Evolutionary conservation across 2,888 invertebrate species (phyloP), one percentile per base, ranked within the genome.

Genomic region (Cetonia aurata): DNA sequence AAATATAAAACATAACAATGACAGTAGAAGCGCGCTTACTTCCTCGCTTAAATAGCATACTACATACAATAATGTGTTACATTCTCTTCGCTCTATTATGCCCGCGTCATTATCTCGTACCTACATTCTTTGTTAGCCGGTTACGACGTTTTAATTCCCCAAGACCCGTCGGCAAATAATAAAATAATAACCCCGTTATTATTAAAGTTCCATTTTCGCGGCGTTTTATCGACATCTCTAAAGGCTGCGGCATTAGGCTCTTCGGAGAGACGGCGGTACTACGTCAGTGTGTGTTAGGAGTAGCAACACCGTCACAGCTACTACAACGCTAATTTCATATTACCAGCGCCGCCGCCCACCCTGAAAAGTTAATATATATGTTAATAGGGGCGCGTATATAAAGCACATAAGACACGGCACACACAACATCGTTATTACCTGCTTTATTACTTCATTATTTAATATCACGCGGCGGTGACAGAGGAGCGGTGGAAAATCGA

Each of bases 291-390:
- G 62, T 12, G 13, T 33, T 6, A 15, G 13, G 6, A 41, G n/a
- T 10, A 12, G 53, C n/a, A 6, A 53, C 46, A 69, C 68, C 13
- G 4, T 1, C 25, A 25, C 3, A 25, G 31, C 8, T 48, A 4
- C 33, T 48, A 73, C 73, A 41, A 69, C 71, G 74, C 77, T 77
- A 75, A 79, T 77, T 77, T 77, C 74, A 71, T 73, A 76, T 77
- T 75, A 75, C 74, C 75, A 75, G 75, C 72, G 72, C 75, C 76
- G 73, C 73, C 74, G 73, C 73, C 71, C 62, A 50, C 48, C 33
- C 33, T 48, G 48, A 70, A 77, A 78, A 80, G 78, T 82, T 83
- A 83, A 82, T 83, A 82, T 83, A 82, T 81, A 83, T 83, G 83
- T 81, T 83, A 82, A 83, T 83, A 79, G 79, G 79, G 12, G 33